Percentiles rank a stretch among this genome's conserved stretches.
Conservation (phyloP, 1,140 invertebrate genomes). For the Drosophila navojoa region DNA sequence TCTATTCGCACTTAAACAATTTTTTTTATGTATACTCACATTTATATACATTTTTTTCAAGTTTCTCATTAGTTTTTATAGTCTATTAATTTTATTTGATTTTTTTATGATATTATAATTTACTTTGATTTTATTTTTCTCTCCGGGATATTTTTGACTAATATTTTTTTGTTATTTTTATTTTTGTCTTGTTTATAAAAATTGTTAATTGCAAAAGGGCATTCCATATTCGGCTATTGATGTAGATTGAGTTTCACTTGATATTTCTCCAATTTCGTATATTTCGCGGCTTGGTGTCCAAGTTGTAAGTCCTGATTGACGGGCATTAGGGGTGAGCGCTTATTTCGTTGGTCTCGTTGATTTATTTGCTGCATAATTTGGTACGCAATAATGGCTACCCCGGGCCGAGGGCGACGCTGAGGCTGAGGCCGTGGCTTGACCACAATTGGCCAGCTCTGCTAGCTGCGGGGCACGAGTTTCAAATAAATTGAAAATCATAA, state of each 20-base stretch:
- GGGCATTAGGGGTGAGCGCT: constrained; percentile 33
- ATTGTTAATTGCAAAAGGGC: neutral
- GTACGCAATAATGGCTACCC: constrained; percentile 30
- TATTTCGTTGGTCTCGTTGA: constrained; percentile 67
- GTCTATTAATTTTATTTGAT: too few species aligned
- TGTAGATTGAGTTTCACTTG: constrained; percentile 11
- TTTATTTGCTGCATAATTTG: constrained; percentile 78
- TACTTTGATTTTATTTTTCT: too few species aligned
- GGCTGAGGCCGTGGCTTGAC: constrained; percentile 1
- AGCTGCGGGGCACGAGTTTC: constrained; percentile 43
- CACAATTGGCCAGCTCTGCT: constrained; percentile 32
- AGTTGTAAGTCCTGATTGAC: constrained; percentile 66
- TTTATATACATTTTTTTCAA: too few species aligned
- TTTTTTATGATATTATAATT: too few species aligned
- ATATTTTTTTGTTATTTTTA: too few species aligned
- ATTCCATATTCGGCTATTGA: constrained; percentile 10
- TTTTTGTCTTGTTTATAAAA: too few species aligned
- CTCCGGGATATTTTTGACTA: too few species aligned
- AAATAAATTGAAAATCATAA: constrained; percentile 79
- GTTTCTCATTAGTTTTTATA: too few species aligned
- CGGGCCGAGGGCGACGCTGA: neutral
- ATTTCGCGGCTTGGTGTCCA: constrained; percentile 27
- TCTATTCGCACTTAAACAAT: too few species aligned
- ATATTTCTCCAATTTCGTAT: constrained; percentile 31
- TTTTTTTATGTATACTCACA: too few species aligned